Percentiles rank a stretch among this genome's conserved stretches.
These are phyloP conservation scores for Adineta ricciae DNA, from an alignment of 2,888 invertebrate species.

Conservation along the genomic window DNA sequence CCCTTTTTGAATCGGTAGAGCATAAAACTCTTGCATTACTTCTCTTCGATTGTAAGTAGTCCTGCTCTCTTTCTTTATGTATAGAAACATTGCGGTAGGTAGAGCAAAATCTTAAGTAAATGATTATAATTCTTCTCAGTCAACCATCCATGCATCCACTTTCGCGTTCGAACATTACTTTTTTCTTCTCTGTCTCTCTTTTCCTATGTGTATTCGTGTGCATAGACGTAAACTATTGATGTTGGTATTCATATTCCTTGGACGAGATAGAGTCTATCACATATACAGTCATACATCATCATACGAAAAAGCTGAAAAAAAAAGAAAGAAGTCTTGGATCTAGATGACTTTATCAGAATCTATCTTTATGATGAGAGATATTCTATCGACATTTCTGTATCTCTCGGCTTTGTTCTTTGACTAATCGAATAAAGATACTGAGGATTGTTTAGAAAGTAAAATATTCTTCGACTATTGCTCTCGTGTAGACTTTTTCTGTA, in stretches of 20 bases:
- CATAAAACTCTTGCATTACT: background rate
- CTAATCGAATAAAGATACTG: background rate
- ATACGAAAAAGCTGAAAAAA: background rate
- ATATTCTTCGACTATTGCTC: background rate
- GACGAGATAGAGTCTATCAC: background rate
- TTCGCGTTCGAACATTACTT: background rate
- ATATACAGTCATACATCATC: background rate
- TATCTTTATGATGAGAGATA: background rate
- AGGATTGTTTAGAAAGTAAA: background rate
- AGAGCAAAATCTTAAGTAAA: background rate
- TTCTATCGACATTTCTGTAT: background rate
- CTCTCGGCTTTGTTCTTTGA: background rate
- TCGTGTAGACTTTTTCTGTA: background rate
- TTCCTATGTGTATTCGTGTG: background rate
- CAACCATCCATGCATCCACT: slow-evolving; percentile 2
- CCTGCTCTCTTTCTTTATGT: background rate
- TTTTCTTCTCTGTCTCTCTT: background rate
- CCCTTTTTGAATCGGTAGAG: background rate
- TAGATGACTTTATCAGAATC: background rate
- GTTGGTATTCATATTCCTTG: background rate
- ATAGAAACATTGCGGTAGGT: background rate
- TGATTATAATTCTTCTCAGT: slow-evolving; percentile 13
- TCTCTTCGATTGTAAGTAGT: background rate
- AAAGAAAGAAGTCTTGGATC: background rate
- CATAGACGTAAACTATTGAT: background rate